Base-by-base conservation (phyloP, 2,888 invertebrate genomes). In the Anagyrus pseudococci region DNA sequence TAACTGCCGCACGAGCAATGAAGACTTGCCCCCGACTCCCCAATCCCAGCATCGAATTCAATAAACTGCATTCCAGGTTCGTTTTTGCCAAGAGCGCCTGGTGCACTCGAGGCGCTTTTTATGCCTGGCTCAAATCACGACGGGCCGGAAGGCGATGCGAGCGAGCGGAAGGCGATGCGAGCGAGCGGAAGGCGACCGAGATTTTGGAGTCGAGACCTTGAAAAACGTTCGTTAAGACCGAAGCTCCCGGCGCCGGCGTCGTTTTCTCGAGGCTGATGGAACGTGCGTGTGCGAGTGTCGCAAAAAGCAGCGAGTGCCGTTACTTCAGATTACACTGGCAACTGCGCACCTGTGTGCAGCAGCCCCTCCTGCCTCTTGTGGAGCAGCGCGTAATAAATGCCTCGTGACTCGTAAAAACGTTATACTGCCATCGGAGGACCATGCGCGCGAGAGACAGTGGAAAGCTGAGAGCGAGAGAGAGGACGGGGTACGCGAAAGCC, bases 341-440 rank as follows among this genome's bases (percentile, higher is more conserved):
- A 20, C 10, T 13, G n/a, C 29, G 19, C 25, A 29, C 26, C 25
- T n/a, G 25, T 8, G 40, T 20, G 29, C n/a, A 33, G 47, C 29
- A 2, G 33, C 33, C 33, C 33, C 13, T 13, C 33, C 33, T 10
- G 3, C 33, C 33, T 15, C 15, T 37, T 8, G 68, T 68, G 69
- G 67, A 61, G 52, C 4, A 58, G 52, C 46, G 68, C 67, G 58
- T 33, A 77, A 77, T 77, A 77, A 76, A 76, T 77, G 76, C 75
- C 75, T 73, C 73, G 76, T 72, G 72, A 74, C 74, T 77, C 77
- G 75, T 77, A 77, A 76, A 77, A 75, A 72, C 69, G 72, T 75
- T 77, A 76, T 76, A 75, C 70, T 67, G 65, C 40, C 19, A 23
- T 29, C 37, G n/a, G 26, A 19, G n/a, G 26, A 37, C 4, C 8